Evolutionary conservation across 1,140 invertebrate species (phyloP), one percentile per base, ranked within the genome.

Genomic region (Meloidogyne floridensis): DNA sequence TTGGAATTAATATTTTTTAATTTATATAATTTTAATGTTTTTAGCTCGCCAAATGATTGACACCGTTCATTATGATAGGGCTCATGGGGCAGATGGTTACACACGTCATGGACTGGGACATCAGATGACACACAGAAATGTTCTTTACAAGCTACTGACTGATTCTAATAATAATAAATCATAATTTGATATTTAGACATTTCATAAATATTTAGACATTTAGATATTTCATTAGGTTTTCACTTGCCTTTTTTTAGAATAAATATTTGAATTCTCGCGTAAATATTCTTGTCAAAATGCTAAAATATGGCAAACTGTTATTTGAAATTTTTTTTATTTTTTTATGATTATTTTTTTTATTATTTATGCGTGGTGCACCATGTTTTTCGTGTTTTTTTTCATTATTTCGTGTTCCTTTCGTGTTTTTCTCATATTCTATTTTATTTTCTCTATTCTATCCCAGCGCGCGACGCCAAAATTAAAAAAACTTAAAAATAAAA

Each of bases 1-100:
- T 74, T 54, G 18, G 32, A 71, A 18, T n/a, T 8, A 74, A 51
- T 47, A 76, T 78, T 70, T 77, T 18, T 69, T n/a, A n/a, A 32
- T 77, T 65, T 7, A 75, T 43, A 18, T 56, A 56, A 53, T 15
- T 18, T 83, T 2, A 7, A 51, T 77, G 15, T 54, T 81, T 87
- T 82, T n/a, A 87, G 87, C 88, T 72, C 88, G 88, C 13, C 75
- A 80, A n/a, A 88, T 88, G 87, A 81, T 88, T 15, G 85, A 89
- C 75, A 77, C 79, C 5, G 73, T 80, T 7, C n/a, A 32, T 20
- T 83, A 87, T 54, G 73, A 84, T n/a, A 59, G 53, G n/a, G 86
- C 87, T 2, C 87, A 88, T 81, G 87, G 84, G 54, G 86, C 81
- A 7, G 86, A 87, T 74, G 87, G 87, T 15, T 88, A 88, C 81